Evolutionary conservation across 2,113 vertebrate species (phyloP).

Genomic region (Boulengeromyrus knoepffleri): DNA sequence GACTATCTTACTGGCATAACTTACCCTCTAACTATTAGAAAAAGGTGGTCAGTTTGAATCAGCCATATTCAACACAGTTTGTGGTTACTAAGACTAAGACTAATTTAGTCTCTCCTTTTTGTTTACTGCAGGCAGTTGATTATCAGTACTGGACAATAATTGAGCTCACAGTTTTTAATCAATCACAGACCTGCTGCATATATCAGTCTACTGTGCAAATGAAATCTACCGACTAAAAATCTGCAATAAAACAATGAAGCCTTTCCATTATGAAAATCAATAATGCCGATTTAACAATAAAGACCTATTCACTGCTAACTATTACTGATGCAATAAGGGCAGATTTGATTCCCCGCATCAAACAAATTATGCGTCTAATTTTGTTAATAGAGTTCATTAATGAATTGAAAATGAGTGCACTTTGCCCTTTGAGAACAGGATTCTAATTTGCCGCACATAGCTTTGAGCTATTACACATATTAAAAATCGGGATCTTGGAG

Average conservation of each 20-base stretch:
- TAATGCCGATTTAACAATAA: slow-evolving; percentile 15
- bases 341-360: slow-evolving; percentile 31
- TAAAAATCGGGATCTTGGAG: slow-evolving; percentile 30
- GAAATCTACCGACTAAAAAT: background rate
- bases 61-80: background rate
- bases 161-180: background rate
- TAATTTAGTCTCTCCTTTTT: background rate
- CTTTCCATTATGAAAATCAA: slow-evolving; percentile 21
- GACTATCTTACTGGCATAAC: background rate
- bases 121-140: background rate
- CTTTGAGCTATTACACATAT: slow-evolving; percentile 50
- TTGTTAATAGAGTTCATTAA: slow-evolving; percentile 26
- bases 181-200: background rate
- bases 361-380: slow-evolving; percentile 35
- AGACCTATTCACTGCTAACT: slow-evolving; percentile 19
- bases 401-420: slow-evolving; percentile 25
- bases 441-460: slow-evolving; percentile 18
- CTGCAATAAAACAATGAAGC: background rate
- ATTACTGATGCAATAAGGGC: slow-evolving; percentile 15
- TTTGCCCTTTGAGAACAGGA: slow-evolving; percentile 26
- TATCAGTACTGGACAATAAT: background rate
- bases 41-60: background rate
- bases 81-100: background rate
- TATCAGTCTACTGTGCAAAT: background rate
- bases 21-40: background rate